phyloP scores from a whole-genome alignment of 2,797 vertebrate species.

The Channallabes apus region DNA sequence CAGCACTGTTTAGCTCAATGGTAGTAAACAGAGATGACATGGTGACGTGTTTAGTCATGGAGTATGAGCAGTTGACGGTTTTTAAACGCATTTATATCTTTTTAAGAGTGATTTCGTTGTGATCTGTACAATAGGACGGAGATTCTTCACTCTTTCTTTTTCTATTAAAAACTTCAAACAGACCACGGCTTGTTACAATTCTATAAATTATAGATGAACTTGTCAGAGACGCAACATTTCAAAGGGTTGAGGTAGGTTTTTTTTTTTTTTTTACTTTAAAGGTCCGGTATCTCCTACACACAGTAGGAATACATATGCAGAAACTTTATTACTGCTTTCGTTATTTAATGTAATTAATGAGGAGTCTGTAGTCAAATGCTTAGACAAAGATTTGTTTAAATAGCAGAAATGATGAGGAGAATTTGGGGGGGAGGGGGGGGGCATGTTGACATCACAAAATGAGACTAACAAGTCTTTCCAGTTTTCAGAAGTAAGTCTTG shows the following conservation, averaged over 20 bases:
- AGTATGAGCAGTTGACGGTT: neutral
- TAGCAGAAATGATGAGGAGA: neutral
- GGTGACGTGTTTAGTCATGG: neutral
- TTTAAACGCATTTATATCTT: neutral
- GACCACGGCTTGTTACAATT: neutral
- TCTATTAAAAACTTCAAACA: neutral
- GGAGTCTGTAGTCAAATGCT: neutral
- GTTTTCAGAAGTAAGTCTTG: neutral
- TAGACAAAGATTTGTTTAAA: neutral
- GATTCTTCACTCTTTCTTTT: neutral
- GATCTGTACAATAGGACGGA: neutral
- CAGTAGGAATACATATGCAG: neutral
- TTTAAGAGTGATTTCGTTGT: neutral
- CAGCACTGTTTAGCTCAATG: neutral
- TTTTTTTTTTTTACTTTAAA: too few species aligned
- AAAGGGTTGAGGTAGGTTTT: too few species aligned
- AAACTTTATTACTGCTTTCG: neutral
- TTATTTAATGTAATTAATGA: neutral
- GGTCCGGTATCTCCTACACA: too few species aligned
- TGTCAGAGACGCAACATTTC: too few species aligned
- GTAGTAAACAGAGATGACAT: neutral
- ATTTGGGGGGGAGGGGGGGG: neutral
- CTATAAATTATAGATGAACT: neutral
- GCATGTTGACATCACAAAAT: neutral
- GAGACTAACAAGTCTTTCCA: neutral